Base-by-base conservation (phyloP, 2,113 vertebrate genomes). In the Actenoides hombroni region DNA sequence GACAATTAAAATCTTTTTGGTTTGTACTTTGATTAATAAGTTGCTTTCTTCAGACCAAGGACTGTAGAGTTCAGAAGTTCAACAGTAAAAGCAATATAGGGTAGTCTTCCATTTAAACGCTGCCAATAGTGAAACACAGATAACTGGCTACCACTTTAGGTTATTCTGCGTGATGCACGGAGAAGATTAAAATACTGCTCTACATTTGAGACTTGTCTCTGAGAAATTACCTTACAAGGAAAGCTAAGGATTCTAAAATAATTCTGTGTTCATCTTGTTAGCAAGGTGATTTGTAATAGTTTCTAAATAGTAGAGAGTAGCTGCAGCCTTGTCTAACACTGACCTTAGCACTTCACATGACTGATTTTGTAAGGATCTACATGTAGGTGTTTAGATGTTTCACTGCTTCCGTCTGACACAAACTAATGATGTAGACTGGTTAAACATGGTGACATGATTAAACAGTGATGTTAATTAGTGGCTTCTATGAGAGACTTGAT, bases 401-500 rank as follows among this genome's bases (percentile, higher is more conserved):
- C 95, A 90, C 87, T 48, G 60, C 68, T 87, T 96, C 95, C 2
- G 33, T 91, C 76, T 98, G 98, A 98, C 98, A 98, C 94, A 98
- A 98, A 98, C 98, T 98, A 98, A 98, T 98, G 98, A 98, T 98
- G 96, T 96, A 98, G 96, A 94, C 95, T 76, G 86, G 94, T 97
- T 97, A 97, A 98, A 97, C 96, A 95, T 90, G 93, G 97, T 94
- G 97, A 98, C 97, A 98, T 97, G 97, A 98, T 98, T 98, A 98
- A 98, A 97, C 94, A 97, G 76, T 59, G 94, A 97, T 98, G 96
- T 98, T 98, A 98, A 98, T 98, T 98, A 98, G 95, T 93, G 90
- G 89, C 86, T 97, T 96, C 90, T 86, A 35, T 64, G 96, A 96
- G 83, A 96, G 89, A 91, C 92, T 95, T 86, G 85, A 94, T 97